Evolutionary conservation across 1,140 invertebrate genomes (phyloP).

Genomic region (Orius laevigatus): DNA sequence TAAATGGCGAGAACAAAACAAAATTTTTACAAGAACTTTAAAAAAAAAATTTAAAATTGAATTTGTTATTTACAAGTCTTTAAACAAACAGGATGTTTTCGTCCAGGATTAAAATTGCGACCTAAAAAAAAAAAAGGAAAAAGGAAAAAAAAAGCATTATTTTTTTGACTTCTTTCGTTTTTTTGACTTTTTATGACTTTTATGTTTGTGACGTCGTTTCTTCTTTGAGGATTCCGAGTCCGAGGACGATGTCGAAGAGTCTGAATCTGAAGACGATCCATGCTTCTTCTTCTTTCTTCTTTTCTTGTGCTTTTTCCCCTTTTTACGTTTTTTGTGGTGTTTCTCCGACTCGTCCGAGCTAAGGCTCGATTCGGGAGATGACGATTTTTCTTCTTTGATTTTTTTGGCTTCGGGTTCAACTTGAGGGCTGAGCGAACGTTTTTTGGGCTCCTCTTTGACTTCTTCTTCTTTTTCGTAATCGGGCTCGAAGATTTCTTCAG

Average conservation of each 20-base stretch:
- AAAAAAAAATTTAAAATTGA: constrained; percentile 1
- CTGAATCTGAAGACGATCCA: constrained; percentile 19
- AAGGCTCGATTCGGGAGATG: constrained; percentile 6
- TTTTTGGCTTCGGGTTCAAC: constrained; percentile 7
- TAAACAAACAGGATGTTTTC: constrained; percentile 9
- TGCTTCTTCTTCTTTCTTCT: constrained; percentile 17
- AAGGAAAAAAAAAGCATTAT: constrained; percentile 6
- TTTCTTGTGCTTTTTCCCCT: constrained; percentile 19
- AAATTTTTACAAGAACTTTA: not conserved
- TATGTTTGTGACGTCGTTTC: constrained; percentile 21
- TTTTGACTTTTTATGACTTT: constrained; percentile 19
- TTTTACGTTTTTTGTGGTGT: constrained; percentile 19
- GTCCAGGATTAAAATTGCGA: constrained; percentile 6
- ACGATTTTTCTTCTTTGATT: constrained; percentile 9
- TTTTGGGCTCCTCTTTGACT: constrained; percentile 12
- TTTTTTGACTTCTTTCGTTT: constrained; percentile 23
- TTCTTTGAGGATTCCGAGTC: constrained; percentile 19
- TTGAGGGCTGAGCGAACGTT: constrained; percentile 10
- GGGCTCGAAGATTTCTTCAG: constrained; percentile 5
- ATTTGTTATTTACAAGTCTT: constrained; percentile 10
- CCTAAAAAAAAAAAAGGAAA: not conserved
- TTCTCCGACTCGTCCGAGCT: constrained; percentile 16
- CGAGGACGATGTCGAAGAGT: constrained; percentile 18
- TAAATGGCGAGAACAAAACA: not conserved
- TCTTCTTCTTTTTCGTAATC: constrained; percentile 15